Evolutionary conservation across 1,140 invertebrate genomes (phyloP).

Genomic region (Drosophila repletoides): DNA sequence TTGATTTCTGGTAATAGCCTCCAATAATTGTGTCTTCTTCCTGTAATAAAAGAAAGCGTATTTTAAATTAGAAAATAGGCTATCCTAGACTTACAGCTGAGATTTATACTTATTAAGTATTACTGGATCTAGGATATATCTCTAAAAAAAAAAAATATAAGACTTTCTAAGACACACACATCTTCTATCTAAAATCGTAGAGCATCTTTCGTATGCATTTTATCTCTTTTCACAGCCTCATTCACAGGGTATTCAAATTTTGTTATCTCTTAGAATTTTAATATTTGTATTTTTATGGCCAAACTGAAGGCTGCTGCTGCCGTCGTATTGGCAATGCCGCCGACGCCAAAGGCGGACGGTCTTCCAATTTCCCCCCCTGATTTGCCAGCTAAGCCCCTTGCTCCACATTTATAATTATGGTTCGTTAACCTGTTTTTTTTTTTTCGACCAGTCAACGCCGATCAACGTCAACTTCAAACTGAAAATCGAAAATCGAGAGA

Average conservation of each 20-base stretch:
- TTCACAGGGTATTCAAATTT: conserved; percentile 4
- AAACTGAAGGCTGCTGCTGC: conserved; percentile 50
- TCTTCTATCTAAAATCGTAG: too few relatives aligned
- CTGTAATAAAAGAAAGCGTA: too few relatives aligned
- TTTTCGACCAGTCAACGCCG: conserved; percentile 45
- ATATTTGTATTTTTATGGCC: conserved; percentile 19
- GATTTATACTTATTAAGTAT: too few relatives aligned
- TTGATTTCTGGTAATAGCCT: too few relatives aligned
- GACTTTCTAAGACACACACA: too few relatives aligned
- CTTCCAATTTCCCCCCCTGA: conserved; percentile 9
- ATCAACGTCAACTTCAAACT: conserved; percentile 57
- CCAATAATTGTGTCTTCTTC: too few relatives aligned
- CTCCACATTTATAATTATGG: conserved; percentile 39
- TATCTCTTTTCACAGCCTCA: background rate
- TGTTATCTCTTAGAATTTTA: conserved; percentile 9
- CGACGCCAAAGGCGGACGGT: conserved; percentile 60
- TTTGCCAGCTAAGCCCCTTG: background rate
- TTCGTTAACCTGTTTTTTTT: conserved; percentile 73
- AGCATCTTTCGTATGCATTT: background rate
- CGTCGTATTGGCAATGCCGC: conserved; percentile 71
- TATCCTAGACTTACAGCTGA: too few relatives aligned
- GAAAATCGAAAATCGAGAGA: conserved; percentile 28
- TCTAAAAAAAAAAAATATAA: too few relatives aligned
- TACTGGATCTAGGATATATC: too few relatives aligned
- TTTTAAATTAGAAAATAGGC: too few relatives aligned